These are phyloP conservation scores for Mustela lutreola DNA, from an alignment of 2,113 vertebrate genomes.

Conservation along the genomic window DNA sequence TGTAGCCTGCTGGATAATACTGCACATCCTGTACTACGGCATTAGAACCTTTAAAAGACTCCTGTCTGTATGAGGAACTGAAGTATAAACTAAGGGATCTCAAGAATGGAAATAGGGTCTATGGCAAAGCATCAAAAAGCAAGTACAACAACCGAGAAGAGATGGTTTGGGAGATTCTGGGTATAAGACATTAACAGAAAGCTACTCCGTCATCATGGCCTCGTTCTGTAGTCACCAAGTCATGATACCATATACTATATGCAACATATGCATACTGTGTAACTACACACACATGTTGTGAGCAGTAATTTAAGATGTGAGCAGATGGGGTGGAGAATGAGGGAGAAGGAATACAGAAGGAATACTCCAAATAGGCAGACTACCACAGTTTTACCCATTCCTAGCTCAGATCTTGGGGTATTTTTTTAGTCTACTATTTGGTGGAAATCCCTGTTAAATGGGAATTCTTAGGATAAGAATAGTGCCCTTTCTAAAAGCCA, in stretches of 20 bases:
- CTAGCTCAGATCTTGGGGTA: not conserved
- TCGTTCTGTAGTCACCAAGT: not conserved
- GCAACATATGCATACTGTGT: not conserved
- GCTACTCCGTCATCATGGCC: not conserved
- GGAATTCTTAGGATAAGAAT: not conserved
- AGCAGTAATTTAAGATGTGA: not conserved
- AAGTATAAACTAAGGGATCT: not conserved
- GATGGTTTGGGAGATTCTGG: not conserved
- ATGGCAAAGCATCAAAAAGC: not conserved
- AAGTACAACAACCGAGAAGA: not conserved
- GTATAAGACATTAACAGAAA: not conserved
- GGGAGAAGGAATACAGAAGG: not conserved
- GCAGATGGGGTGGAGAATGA: not conserved
- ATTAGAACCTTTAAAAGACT: not conserved
- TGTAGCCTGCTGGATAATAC: not conserved
- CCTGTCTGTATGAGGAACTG: not conserved
- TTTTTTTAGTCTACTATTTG: not conserved
- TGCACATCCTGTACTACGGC: not conserved
- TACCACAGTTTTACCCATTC: not conserved
- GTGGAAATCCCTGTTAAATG: not conserved
- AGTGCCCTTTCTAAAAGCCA: not conserved
- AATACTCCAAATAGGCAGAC: not conserved
- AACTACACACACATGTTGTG: not conserved
- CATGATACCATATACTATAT: not conserved
- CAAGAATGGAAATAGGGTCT: not conserved